Evolutionary conservation across 1,140 invertebrate species (phyloP), one percentile per base, ranked within the genome.

Genomic region (Solenopsis invicta): DNA sequence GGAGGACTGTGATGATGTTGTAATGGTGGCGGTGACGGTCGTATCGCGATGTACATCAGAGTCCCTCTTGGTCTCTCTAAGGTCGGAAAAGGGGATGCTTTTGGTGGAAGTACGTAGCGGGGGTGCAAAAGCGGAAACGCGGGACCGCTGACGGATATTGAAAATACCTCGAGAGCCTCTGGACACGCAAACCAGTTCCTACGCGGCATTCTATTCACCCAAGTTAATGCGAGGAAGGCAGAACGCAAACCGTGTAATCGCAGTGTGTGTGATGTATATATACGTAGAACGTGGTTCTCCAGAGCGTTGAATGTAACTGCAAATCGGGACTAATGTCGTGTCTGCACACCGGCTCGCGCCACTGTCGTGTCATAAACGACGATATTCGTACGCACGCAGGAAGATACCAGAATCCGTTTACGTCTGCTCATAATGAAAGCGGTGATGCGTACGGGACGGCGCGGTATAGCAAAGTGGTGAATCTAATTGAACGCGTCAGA

Each of bases 131-230:
- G 67, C 88, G 91, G 90, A 91, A 91, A 90, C 82, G 78, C 66
- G 67, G 66, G 88, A 56, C 88, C 80, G 87, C 85, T 54, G 82
- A 86, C 91, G 92, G 93, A 93, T 93, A 93, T 93, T 93, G 93
- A 93, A 94, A 93, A 93, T 94, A 93, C 92, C 92, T 91, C 86
- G 89, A 87, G 87, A 90, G 87, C 81, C 84, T 85, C 72, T 87
- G 80, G 84, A 87, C 72, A 37, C 74, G 66, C 82, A 61, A 77
- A 88, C 69, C 61, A 41, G 66, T 62, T 72, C 82, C 12, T 16
- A 45, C 48, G 61, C 48, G 64, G 71, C 45, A 74, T 89, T 90
- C 85, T 66, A 89, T 87, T 80, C 48, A 56, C 77, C 59, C 50
- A 56, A 45, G 52, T 75, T 84, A 50, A 75, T 75, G 24, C 29